A percentile compares a stretch with the other conserved stretches of the same genome.
These are phyloP conservation scores for Luscinia megarhynchos DNA, from an alignment of 2,797 vertebrate genomes.

Conservation along the genomic window DNA sequence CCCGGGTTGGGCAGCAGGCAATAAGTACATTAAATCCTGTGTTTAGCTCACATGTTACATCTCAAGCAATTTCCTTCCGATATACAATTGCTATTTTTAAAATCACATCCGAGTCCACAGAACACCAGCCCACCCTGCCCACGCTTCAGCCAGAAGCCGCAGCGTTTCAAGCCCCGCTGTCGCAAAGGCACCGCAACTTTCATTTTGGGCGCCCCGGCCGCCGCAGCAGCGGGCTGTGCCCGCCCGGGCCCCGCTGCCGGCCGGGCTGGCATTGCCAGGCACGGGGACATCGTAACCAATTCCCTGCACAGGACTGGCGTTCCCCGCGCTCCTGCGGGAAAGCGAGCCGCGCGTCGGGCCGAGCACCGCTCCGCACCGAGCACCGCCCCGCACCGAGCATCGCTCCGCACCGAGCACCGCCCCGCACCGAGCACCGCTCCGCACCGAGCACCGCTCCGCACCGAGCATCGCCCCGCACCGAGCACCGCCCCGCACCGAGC, in stretches of 20 bases:
- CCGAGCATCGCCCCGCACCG: no score
- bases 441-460: no score
- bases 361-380: not conserved
- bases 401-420: not conserved
- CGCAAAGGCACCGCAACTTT: slow-evolving; percentile 35
- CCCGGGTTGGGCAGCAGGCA: fast-evolving
- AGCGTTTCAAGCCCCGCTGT: not conserved
- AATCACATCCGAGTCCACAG: not conserved
- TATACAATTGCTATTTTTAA: not conserved
- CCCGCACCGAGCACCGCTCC: fast-evolving
- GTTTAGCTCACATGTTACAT: not conserved
- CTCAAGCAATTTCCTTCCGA: not conserved
- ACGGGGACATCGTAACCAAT: not conserved
- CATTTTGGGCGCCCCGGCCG: not conserved
- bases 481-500: no score
- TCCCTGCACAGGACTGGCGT: not conserved
- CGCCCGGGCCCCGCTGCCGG: not conserved
- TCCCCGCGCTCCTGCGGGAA: not conserved
- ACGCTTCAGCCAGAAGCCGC: not conserved
- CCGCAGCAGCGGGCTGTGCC: not conserved
- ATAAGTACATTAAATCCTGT: not conserved
- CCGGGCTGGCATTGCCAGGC: fast-evolving
- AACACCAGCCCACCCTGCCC: not conserved
- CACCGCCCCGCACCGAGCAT: fast-evolving
- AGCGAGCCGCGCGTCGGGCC: not conserved